phyloP scores from a whole-genome alignment of 2,888 invertebrate species.

The Dexiosoma caninum region DNA sequence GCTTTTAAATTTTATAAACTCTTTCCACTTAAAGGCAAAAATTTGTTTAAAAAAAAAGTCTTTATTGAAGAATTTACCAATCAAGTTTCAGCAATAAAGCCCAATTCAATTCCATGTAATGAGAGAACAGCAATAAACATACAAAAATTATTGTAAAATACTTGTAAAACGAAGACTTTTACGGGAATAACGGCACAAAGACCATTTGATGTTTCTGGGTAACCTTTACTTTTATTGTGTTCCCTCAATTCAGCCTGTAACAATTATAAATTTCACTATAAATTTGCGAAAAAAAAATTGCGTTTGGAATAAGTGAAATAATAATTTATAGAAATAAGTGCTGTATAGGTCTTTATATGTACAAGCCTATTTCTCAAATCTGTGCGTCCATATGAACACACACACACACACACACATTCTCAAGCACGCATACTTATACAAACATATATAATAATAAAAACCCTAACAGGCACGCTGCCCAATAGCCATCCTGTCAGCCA shows the following conservation, averaged over 20 bases:
- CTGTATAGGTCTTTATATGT: neutral
- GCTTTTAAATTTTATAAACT: neutral
- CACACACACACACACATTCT: neutral
- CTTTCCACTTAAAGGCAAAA: neutral
- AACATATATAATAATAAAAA: neutral
- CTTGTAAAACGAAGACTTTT: neutral
- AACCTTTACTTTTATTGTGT: neutral
- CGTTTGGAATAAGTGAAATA: neutral
- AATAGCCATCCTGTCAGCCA: neutral
- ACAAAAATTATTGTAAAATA: conserved; percentile 43
- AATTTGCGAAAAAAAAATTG: no score
- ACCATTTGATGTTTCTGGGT: neutral
- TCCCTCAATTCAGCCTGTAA: no score
- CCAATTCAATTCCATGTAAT: conserved; percentile 49
- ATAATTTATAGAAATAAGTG: neutral
- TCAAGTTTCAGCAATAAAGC: conserved; percentile 40
- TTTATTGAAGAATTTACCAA: no score
- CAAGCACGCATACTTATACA: neutral
- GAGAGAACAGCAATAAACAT: conserved; percentile 30
- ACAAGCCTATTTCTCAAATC: neutral
- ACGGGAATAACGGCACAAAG: neutral
- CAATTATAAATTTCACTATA: neutral
- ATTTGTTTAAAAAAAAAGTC: no score
- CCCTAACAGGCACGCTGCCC: neutral
- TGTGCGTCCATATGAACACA: no score